A percentile compares a stretch with the other conserved stretches of the same genome.
Conservation (phyloP, 1,140 invertebrate genomes). For the Pogonus chalceus region DNA sequence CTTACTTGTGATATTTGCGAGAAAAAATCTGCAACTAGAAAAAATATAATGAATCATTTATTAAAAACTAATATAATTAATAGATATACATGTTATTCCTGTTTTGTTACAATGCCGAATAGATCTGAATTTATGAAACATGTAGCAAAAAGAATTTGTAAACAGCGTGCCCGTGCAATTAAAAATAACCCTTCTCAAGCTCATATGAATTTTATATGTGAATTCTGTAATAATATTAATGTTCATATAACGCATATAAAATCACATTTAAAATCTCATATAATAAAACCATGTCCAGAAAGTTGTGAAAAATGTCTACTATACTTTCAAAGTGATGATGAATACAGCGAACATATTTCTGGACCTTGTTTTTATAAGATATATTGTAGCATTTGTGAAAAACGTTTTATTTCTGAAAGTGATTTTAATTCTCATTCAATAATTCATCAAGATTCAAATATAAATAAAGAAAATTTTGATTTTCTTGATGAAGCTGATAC, state of each 20-base stretch:
- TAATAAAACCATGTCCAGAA: not conserved
- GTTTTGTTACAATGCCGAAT: not conserved
- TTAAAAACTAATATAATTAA: not conserved
- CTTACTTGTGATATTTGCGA: not conserved
- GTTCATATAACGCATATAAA: not conserved
- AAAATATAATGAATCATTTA: not conserved
- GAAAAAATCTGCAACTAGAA: not conserved
- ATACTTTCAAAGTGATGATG: not conserved
- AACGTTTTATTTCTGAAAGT: not conserved
- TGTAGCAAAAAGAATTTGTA: not conserved
- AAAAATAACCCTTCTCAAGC: not conserved
- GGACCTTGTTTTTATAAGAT: not conserved
- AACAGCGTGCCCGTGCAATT: not conserved
- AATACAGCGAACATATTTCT: not conserved
- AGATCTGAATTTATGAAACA: not conserved
- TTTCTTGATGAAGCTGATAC: not conserved
- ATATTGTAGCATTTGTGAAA: not conserved
- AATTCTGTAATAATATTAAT: not conserved
- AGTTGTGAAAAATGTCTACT: not conserved
- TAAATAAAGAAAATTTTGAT: not conserved
- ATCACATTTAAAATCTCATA: not conserved
- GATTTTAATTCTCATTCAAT: not conserved
- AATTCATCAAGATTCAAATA: not conserved
- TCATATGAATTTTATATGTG: not conserved
- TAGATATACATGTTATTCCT: not conserved